Base-by-base conservation (phyloP, 1,140 invertebrate genomes). In the Brachionus koreanus region DNA sequence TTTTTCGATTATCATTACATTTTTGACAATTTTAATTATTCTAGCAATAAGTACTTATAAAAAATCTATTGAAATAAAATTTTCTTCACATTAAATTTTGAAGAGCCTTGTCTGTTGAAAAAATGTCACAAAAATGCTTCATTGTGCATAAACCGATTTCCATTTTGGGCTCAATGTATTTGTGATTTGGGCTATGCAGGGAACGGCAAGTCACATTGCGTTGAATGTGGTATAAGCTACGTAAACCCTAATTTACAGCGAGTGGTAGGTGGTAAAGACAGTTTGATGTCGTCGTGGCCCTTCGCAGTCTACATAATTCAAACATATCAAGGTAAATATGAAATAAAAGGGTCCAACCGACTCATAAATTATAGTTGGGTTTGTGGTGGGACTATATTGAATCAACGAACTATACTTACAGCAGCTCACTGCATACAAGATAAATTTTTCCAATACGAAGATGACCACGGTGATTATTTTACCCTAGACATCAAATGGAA, bases 41-140 rank as follows among this genome's bases (percentile, higher is more conserved):
- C 16, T 57, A 6, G 46, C 76, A 1, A 79, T 79, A 79, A 79
- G 76, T 79, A 65, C 49, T 35, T n/a, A n/a, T n/a, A 61, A 77
- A 13, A 57, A 57, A 19, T 49, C 3, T 13, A 5, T 49, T 49
- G 5, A n/a, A 16, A 49, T 42, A 37, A 12, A 25, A 10, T 2
- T 29, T 33, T 23, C 33, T n/a, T 25, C 13, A 76, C 23, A 39
- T 72, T 72, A 10, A 19, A 23, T 42, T 35, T 33, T 52, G 5
- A 42, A 82, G 79, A 82, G 35, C 79, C 79, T 19, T 82, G 79
- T 82, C 9, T 82, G 2, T 82, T 65, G 25, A 82, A 37, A 10
- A 82, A 69, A 46, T 82, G 79, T 42, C 79, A 82, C 65, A 46
- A 49, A 82, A 65, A 65, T 67, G 33, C 79, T 6, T 67, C 61